Conservation (phyloP, 2,888 invertebrate species). For the Exocentrus adspersus region DNA sequence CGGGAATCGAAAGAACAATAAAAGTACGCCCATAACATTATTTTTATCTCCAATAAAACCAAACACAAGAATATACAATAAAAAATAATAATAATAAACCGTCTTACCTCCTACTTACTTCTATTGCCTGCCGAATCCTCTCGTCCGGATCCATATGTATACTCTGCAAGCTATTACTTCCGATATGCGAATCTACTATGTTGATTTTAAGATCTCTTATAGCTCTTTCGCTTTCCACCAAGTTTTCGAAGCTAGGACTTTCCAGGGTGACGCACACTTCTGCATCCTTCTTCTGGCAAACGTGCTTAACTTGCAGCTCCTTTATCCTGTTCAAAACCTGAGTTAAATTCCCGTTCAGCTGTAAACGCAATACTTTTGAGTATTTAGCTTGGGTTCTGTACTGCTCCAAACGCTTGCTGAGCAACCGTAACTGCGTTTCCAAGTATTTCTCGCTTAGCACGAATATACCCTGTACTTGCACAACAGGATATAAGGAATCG, state of each 20-base stretch:
- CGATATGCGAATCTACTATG: slow-evolving; percentile 25
- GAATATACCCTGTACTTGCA: slow-evolving; percentile 39
- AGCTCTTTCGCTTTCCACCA: slow-evolving; percentile 29
- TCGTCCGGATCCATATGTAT: slow-evolving; percentile 25
- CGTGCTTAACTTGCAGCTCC: not conserved
- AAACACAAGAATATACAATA: no score
- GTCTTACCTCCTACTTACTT: slow-evolving; percentile 38
- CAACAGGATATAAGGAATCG: slow-evolving; percentile 32
- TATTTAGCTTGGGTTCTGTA: slow-evolving; percentile 25
- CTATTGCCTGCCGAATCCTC: slow-evolving; percentile 30
- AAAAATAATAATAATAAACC: not conserved
- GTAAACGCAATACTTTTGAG: slow-evolving; percentile 26
- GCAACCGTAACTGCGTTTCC: slow-evolving; percentile 28
- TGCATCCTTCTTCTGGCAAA: not conserved
- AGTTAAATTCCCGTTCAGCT: slow-evolving; percentile 41
- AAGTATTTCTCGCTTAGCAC: slow-evolving; percentile 28
- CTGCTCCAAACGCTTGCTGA: slow-evolving; percentile 30
- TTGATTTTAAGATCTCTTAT: slow-evolving; percentile 24
- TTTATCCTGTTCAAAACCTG: slow-evolving; percentile 27
- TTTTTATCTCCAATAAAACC: no score
- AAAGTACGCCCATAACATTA: no score
- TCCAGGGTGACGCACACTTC: slow-evolving; percentile 15
- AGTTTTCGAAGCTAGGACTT: slow-evolving; percentile 26
- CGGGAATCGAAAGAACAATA: no score
- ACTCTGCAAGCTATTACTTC: slow-evolving; percentile 20